Percentiles rank a stretch among this genome's conserved stretches.
Conservation (phyloP, 23 tunicate species). For the Pegea sp. region DNA sequence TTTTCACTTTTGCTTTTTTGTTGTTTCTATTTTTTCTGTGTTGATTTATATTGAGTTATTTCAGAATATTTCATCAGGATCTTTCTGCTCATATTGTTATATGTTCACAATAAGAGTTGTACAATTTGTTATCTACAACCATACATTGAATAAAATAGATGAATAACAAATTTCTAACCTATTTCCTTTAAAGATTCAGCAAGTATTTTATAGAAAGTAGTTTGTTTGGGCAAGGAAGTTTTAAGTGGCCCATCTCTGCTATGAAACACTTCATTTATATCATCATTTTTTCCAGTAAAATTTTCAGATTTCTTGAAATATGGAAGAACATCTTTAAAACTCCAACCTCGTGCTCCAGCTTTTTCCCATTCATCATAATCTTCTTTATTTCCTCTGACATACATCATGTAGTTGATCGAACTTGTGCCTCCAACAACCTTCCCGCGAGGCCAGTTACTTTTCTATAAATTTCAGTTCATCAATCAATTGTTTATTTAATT, state of each 20-base stretch:
- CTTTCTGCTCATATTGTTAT: too few relatives aligned
- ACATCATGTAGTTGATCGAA: conserved; percentile 31
- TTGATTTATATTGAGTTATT: too few relatives aligned
- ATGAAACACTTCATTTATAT: conserved; percentile 4
- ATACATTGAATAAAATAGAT: too few relatives aligned
- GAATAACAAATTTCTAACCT: too few relatives aligned
- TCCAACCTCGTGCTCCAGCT: conserved; percentile 56
- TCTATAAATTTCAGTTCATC: conserved; percentile 6
- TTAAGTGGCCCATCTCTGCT: conserved; percentile 44
- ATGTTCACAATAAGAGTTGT: too few relatives aligned
- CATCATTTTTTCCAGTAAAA: neutral
- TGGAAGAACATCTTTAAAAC: conserved; percentile 16
- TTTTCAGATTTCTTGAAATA: conserved; percentile 47
- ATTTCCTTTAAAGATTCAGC: conserved; percentile 10
- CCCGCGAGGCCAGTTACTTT: conserved; percentile 27
- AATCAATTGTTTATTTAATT: neutral
- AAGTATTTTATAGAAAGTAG: conserved; percentile 2
- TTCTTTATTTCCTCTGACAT: conserved; percentile 28
- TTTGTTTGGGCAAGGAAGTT: neutral
- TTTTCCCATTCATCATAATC: conserved; percentile 60
- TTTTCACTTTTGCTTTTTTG: too few relatives aligned
- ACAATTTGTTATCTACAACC: too few relatives aligned
- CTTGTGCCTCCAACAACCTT: conserved; percentile 65
- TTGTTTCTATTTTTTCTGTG: too few relatives aligned
- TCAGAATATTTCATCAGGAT: too few relatives aligned